These are phyloP conservation scores for Synanthedon myopaeformis DNA, from an alignment of 2,888 invertebrate species.

Conservation along the genomic window DNA sequence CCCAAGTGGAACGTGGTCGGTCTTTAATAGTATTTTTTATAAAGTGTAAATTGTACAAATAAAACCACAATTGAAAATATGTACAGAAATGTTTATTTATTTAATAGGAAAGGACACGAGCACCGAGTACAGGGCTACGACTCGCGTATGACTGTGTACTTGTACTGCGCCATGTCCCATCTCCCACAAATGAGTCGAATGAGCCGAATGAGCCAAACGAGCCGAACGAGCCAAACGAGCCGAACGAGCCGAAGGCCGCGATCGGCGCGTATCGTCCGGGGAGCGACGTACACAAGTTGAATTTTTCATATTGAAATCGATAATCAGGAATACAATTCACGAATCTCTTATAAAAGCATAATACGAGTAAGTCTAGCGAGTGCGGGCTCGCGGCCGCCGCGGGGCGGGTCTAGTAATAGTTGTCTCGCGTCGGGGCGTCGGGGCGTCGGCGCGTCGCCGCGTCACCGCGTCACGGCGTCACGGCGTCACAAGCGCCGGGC, in stretches of 20 bases:
- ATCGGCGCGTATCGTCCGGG: slow-evolving; percentile 49
- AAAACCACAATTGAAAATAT: slow-evolving; percentile 65
- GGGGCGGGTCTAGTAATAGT: background rate
- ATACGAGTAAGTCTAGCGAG: slow-evolving; percentile 52
- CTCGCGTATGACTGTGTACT: slow-evolving; percentile 28
- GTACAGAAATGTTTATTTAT: slow-evolving; percentile 67
- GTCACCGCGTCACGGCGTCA: slow-evolving; percentile 3
- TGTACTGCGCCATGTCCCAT: slow-evolving; percentile 39
- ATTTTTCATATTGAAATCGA: slow-evolving; percentile 53
- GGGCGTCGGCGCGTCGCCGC: slow-evolving; percentile 4
- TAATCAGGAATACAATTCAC: slow-evolving; percentile 69
- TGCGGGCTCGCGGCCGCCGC: slow-evolving; percentile 8
- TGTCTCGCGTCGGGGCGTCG: slow-evolving; percentile 1
- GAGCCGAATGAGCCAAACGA: slow-evolving; percentile 17
- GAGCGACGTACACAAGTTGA: slow-evolving; percentile 57
- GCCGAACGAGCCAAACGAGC: slow-evolving; percentile 28
- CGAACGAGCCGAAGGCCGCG: slow-evolving; percentile 29
- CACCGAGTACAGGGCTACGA: slow-evolving; percentile 43
- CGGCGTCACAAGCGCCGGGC: background rate
- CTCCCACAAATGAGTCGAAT: slow-evolving; percentile 38
- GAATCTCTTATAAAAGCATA: slow-evolving; percentile 68
- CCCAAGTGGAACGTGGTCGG: slow-evolving; percentile 10
- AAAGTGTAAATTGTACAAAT: slow-evolving; percentile 34
- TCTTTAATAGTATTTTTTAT: slow-evolving; percentile 23
- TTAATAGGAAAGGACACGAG: slow-evolving; percentile 60